Evolutionary conservation across 2,113 vertebrate species (phyloP).

Genomic region (Silurus asotus): DNA sequence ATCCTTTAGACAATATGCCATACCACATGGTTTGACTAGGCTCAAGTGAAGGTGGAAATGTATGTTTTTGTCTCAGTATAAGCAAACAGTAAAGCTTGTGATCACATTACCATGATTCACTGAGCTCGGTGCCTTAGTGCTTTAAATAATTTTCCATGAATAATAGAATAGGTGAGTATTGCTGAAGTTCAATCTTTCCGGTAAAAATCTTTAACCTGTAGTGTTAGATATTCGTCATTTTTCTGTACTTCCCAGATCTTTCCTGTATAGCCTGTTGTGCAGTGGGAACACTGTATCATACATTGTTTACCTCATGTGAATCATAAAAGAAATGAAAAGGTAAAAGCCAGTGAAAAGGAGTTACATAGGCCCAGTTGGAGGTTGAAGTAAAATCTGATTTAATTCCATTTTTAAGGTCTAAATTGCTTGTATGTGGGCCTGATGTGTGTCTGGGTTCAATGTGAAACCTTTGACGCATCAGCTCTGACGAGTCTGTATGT

Average conservation of each 20-base stretch:
- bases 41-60: background rate
- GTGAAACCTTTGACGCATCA: conserved; percentile 38
- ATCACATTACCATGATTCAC: background rate
- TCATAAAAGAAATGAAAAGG: background rate
- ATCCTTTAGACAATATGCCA: background rate
- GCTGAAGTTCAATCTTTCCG: background rate
- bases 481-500: conserved; percentile 39
- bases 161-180: background rate
- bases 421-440: background rate
- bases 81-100: background rate
- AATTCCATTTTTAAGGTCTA: conserved; percentile 6
- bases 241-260: conserved; percentile 21
- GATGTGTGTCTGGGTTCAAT: conserved; percentile 2
- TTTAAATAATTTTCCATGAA: background rate
- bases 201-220: background rate
- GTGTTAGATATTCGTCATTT: conserved; percentile 53
- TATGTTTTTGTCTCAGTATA: background rate
- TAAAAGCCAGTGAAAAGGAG: background rate
- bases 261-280: background rate
- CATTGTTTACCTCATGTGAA: conserved; percentile 2
- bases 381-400: conserved; percentile 23
- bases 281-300: background rate
- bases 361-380: background rate
- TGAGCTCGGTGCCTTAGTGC: background rate
- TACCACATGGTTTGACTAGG: background rate